A percentile compares a stretch with the other conserved stretches of the same genome.
Evolutionary conservation across 2,888 invertebrate species (phyloP).

Genomic region (Mallateleia sp.): DNA sequence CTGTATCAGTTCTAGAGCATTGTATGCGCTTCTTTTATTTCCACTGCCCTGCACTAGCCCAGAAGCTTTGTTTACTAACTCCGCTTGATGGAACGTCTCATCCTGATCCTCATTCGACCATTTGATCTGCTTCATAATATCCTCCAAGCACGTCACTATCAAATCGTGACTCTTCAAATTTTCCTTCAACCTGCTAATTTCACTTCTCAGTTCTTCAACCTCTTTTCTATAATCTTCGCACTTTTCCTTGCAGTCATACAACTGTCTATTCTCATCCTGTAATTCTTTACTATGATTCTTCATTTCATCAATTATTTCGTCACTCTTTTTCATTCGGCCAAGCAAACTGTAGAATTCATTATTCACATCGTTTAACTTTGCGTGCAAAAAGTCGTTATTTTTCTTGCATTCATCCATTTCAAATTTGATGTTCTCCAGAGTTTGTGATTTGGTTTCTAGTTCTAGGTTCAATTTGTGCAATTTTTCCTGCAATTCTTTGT

Average conservation of each 20-base stretch:
- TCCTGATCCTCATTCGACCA: slow-evolving; percentile 34
- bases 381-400: slow-evolving; percentile 88
- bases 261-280: slow-evolving; percentile 83
- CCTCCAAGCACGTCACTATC: slow-evolving; percentile 87
- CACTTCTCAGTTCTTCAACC: slow-evolving; percentile 91
- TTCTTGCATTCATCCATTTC: slow-evolving; percentile 89
- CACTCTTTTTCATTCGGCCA: slow-evolving; percentile 51
- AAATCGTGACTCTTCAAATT: slow-evolving; percentile 91
- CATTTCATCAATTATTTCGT: slow-evolving; percentile 53
- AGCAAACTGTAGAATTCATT: slow-evolving; percentile 83
- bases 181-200: slow-evolving; percentile 88
- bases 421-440: too few species aligned
- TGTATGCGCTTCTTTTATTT: slow-evolving; percentile 91
- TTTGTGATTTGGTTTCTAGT: too few species aligned
- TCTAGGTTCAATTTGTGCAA: slow-evolving; percentile 91
- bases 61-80: slow-evolving; percentile 25
- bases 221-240: slow-evolving; percentile 90
- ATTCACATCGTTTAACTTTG: slow-evolving; percentile 91
- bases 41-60: slow-evolving; percentile 77
- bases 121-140: slow-evolving; percentile 91
- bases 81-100: slow-evolving; percentile 14
- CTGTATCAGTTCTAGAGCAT: slow-evolving; percentile 90
- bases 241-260: slow-evolving; percentile 89
- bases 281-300: slow-evolving; percentile 54
- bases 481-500: slow-evolving; percentile 88